Conservation (phyloP, 1,140 invertebrate genomes). For the Aethina tumida region DNA sequence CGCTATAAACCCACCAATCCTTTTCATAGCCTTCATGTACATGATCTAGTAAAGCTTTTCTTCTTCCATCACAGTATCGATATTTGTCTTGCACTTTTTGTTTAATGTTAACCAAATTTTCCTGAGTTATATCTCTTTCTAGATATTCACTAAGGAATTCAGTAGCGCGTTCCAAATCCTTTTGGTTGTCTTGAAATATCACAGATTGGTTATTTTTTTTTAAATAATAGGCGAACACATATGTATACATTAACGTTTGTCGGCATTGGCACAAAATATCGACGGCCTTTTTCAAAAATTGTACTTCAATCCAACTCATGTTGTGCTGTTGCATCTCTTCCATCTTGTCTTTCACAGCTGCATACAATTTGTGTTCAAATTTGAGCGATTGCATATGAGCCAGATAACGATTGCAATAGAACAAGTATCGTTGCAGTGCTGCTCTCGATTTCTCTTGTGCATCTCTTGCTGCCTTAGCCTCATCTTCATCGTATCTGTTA, state of each 20-base stretch:
- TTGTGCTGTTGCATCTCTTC: slow-evolving; percentile 71
- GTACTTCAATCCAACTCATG: slow-evolving; percentile 73
- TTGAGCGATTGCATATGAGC: slow-evolving; percentile 70
- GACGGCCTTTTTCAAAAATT: slow-evolving; percentile 57
- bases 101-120: slow-evolving; percentile 64
- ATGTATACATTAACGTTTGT: slow-evolving; percentile 64
- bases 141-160: slow-evolving; percentile 65
- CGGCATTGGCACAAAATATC: slow-evolving; percentile 59
- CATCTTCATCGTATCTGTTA: slow-evolving; percentile 82
- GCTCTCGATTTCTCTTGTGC: slow-evolving; percentile 91
- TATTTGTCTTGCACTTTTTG: slow-evolving; percentile 71
- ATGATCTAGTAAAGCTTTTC: slow-evolving; percentile 58
- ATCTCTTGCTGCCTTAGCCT: slow-evolving; percentile 91
- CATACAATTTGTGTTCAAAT: slow-evolving; percentile 61
- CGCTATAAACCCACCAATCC: slow-evolving; percentile 57
- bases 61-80: slow-evolving; percentile 62
- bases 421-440: slow-evolving; percentile 87
- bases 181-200: slow-evolving; percentile 68
- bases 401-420: slow-evolving; percentile 94
- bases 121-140: slow-evolving; percentile 60
- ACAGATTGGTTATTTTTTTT: slow-evolving; percentile 58
- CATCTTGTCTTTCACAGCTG: slow-evolving; percentile 55
- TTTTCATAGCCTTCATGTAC: slow-evolving; percentile 71
- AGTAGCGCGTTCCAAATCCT: slow-evolving; percentile 58
- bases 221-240: slow-evolving; percentile 65